phyloP scores from a whole-genome alignment of 2,797 vertebrate genomes.

The Microctenopoma steveboyesi region DNA sequence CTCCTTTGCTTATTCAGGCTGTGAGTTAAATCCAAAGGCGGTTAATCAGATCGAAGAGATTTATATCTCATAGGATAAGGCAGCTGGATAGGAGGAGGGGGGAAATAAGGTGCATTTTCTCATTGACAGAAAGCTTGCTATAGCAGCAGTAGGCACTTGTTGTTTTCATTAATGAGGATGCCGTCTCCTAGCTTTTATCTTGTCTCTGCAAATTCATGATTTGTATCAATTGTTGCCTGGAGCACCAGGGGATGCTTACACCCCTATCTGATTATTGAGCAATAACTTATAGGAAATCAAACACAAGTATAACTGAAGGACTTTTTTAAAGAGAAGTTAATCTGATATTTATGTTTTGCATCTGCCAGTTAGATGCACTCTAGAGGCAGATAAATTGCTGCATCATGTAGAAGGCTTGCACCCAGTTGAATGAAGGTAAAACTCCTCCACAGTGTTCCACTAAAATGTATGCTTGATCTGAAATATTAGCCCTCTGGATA shows the following conservation, averaged over 20 bases:
- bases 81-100: conserved; percentile 26
- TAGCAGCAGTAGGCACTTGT: conserved; percentile 43
- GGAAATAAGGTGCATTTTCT: conserved; percentile 13
- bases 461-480: conserved; percentile 27
- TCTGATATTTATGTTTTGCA: conserved; percentile 16
- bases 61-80: conserved; percentile 46
- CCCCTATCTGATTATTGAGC: conserved; percentile 33
- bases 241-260: conserved; percentile 35
- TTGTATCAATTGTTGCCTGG: conserved; percentile 61
- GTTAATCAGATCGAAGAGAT: conserved; percentile 72
- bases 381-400: conserved; percentile 35
- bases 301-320: conserved; percentile 40
- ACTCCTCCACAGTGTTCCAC: conserved; percentile 12
- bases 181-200: conserved; percentile 61
- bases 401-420: conserved; percentile 22
- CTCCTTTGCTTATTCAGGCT: conserved; percentile 40
- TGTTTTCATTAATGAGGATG: conserved; percentile 53
- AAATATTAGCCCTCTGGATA: not conserved
- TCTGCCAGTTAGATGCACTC: conserved; percentile 31
- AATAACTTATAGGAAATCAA: conserved; percentile 45
- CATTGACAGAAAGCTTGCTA: conserved; percentile 45
- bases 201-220: conserved; percentile 64
- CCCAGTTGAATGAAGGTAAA: conserved; percentile 20
- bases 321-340: conserved; percentile 42
- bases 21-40: conserved; percentile 58